A percentile compares a stretch with the other conserved stretches of the same genome.
Evolutionary conservation across 2,113 vertebrate genomes (phyloP).

Genomic region (Xenopus borealis): DNA sequence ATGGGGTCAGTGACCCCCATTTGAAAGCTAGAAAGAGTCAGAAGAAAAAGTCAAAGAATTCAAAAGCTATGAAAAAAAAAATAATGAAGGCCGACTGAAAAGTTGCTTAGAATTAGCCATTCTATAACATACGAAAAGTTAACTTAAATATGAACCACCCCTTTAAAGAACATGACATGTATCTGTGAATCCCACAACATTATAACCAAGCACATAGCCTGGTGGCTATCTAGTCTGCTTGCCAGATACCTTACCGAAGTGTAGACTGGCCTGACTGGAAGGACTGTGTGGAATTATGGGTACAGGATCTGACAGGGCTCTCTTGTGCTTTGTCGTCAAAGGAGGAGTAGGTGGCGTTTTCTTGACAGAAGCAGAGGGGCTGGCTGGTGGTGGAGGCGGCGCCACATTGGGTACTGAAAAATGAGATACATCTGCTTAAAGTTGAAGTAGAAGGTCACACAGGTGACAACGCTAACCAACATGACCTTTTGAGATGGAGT

Average conservation of each 20-base stretch:
- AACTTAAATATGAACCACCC: no score
- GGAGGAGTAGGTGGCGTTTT: constrained; percentile 52
- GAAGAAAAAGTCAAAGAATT: no score
- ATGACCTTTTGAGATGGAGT: not conserved
- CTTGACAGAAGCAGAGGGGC: constrained; percentile 34
- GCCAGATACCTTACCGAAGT: constrained; percentile 48
- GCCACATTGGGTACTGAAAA: constrained; percentile 53
- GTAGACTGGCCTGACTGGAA: constrained; percentile 25
- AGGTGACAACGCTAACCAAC: not conserved
- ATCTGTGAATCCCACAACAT: no score
- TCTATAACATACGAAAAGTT: no score
- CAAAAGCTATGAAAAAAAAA: no score
- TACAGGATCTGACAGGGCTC: constrained; percentile 57
- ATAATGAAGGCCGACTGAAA: no score
- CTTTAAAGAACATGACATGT: no score
- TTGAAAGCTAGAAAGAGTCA: no score
- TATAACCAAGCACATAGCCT: no score
- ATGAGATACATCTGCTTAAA: not conserved
- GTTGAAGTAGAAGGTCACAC: not conserved
- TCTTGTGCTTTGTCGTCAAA: constrained; percentile 59
- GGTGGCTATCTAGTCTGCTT: no score
- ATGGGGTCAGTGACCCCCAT: no score
- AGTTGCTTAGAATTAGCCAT: no score
- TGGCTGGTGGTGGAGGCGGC: constrained; percentile 49
- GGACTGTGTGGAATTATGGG: constrained; percentile 56